Evolutionary conservation across 2,888 invertebrate species (phyloP), one percentile per base, ranked within the genome.

Genomic region (Aphodius granarius): DNA sequence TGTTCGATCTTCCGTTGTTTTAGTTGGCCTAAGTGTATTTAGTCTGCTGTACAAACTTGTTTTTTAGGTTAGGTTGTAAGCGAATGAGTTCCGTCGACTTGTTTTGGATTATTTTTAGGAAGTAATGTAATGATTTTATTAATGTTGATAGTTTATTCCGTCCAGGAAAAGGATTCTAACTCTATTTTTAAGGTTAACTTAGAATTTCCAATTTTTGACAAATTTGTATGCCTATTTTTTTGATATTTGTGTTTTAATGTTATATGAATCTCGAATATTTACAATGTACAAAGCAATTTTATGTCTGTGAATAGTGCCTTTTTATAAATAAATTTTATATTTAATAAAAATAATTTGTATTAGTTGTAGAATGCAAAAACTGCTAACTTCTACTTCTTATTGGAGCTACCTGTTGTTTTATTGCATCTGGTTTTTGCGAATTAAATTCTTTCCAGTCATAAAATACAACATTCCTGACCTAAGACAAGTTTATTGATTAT

Each of bases 1-100:
- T 63, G 73, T 76, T 5, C 64, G 78, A 63, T 81, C 83, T 22
- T 84, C 84, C 18, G 63, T 80, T 3, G 3, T 74, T 65, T 71
- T 76, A 71, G 21, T 66, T 66, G 16, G n/a, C 3, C 9, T 43
- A 43, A 43, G 43, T 43, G 43, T 43, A 43, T 9, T 43, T 6
- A 43, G 43, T 43, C 43, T 43, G 43, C 43, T 43, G 43, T 43
- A 43, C 43, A 43, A 43, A 43, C 9, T 43, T 3, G 43, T 43
- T 6, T 43, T 43, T 43, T 43, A 43, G 43, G 43, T 43, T 43
- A 43, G 43, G 43, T 43, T 43, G 6, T 43, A 43, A 6, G 23
- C 4, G 43, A 9, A 43, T 43, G 13, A 43, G 43, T 9, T 1
- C 43, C 13, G 13, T 9, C 13, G 43, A 43, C 9, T 43, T 43